Evolutionary conservation across 2,113 vertebrate genomes (phyloP), one percentile per base, ranked within the genome.

Genomic region (Corythaeola cristata): DNA sequence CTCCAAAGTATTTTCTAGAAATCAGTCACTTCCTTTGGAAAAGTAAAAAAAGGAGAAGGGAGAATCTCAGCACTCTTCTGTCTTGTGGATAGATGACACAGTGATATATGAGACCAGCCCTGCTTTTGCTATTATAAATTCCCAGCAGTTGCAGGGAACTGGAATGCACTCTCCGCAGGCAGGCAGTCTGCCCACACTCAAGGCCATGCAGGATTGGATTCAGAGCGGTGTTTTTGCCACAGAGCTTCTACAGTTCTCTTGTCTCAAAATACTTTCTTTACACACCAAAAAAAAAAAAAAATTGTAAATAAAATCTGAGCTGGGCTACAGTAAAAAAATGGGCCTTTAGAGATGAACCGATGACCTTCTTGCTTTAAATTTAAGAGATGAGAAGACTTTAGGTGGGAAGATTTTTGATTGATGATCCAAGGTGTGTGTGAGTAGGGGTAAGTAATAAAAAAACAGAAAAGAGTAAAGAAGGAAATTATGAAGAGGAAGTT

Each of bases 121-220:
- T 97, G 92, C 76, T 97, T 96, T 95, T 93, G 56, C 92, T 53
- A 82, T 95, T 94, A 92, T 2, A 27, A 75, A 75, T 93, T 94
- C 64, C 56, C 92, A 68, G 68, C 64, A 81, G 93, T 81, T 3
- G 3, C 76, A 78, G 64, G 56, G 41, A 90, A 26, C 32, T 93
- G 92, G 68, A 95, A 72, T 50, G 73, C 2, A 7, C 24, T 89
- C 24, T 74, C 56, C 0, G 1, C 72, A 67, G 85, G 64, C 88
- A 88, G 74, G 67, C 90, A 79, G 76, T 35, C 77, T 96, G 92
- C 93, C 88, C 75, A 24, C 56, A n/a, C 35, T 72, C 5, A 8
- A 76, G 62, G 37, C 62, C 21, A 1, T 14, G 44, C 64, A 71
- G 49, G 59, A 45, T 14, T 72, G 64, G 87, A 71, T 62, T 73